A percentile compares a stretch with the other conserved stretches of the same genome.
Evolutionary conservation across 2,797 vertebrate species (phyloP).

Genomic region (Fundulus diaphanus): DNA sequence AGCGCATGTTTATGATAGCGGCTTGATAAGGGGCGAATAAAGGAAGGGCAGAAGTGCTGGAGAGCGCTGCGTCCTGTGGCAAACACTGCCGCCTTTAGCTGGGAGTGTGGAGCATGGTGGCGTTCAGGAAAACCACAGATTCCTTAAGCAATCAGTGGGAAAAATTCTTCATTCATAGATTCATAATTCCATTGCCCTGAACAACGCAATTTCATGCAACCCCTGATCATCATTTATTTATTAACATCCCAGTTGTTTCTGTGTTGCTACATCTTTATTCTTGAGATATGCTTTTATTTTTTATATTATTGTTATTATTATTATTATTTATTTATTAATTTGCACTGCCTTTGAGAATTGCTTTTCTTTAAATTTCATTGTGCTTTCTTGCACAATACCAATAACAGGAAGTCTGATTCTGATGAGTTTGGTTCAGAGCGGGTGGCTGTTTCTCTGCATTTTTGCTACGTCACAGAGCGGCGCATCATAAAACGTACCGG

Average conservation of each 20-base stretch:
- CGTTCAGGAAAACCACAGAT: background rate
- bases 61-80: conserved; percentile 5
- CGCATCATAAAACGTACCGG: background rate
- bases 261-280: too few species aligned
- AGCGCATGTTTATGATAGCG: conserved; percentile 37
- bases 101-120: background rate
- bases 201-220: too few species aligned
- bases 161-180: background rate
- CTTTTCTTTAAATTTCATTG: too few species aligned
- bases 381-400: too few species aligned
- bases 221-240: too few species aligned
- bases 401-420: too few species aligned
- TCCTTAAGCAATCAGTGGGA: background rate
- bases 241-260: too few species aligned
- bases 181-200: too few species aligned
- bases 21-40: conserved; percentile 41
- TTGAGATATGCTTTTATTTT: too few species aligned
- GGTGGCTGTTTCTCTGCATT: background rate
- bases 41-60: conserved; percentile 28
- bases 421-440: background rate
- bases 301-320: too few species aligned
- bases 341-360: too few species aligned
- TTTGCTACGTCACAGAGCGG: background rate
- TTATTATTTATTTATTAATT: too few species aligned
- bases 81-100: conserved; percentile 1